Conservation (phyloP, 2,888 invertebrate species). For the Meganola albula region DNA sequence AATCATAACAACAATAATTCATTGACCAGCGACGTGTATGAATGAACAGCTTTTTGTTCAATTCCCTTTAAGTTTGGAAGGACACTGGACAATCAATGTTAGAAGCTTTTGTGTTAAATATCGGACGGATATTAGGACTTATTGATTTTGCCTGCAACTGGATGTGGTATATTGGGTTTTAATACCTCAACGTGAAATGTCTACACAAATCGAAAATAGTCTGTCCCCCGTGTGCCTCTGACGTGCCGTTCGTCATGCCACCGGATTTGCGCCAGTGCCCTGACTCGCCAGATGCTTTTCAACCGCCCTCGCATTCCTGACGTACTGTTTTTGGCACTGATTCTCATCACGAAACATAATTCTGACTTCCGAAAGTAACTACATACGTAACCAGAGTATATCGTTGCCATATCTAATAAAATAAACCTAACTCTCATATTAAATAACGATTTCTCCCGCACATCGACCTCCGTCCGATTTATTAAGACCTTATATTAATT, state of each 20-base stretch:
- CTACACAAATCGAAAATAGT: constrained; percentile 21
- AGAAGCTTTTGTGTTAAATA: no score
- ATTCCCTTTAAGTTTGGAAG: no score
- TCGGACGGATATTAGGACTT: no score
- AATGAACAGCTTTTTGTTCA: no score
- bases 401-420: constrained; percentile 5
- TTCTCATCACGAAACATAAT: constrained; percentile 38
- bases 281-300: constrained; percentile 30
- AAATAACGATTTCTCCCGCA: no score
- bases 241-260: constrained; percentile 20
- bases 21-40: no score
- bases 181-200: constrained; percentile 10
- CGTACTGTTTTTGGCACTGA: constrained; percentile 48
- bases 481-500: constrained; percentile 38
- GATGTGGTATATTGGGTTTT: no score
- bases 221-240: constrained; percentile 13
- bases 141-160: no score
- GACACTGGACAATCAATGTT: no score
- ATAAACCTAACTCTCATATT: background rate
- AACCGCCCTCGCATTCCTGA: constrained; percentile 35
- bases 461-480: no score
- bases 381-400: constrained; percentile 4
- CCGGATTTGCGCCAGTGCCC: constrained; percentile 13
- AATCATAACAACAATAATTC: no score
- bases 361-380: constrained; percentile 18